Evolutionary conservation across 1,140 invertebrate genomes (phyloP).

Genomic region (Odontomachus brunneus): DNA sequence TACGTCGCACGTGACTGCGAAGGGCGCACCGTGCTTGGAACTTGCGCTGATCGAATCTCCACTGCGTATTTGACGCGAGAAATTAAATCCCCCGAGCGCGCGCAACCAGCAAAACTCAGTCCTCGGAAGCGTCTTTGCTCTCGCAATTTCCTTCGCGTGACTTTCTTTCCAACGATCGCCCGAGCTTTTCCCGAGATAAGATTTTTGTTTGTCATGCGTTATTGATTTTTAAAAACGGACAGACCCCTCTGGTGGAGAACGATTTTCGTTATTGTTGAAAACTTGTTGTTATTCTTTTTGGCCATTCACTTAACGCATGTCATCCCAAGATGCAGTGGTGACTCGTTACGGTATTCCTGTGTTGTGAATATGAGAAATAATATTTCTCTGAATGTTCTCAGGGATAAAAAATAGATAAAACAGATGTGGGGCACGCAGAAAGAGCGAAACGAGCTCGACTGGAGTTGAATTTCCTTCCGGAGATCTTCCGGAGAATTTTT

Average conservation of each 20-base stretch:
- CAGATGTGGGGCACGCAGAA: neutral
- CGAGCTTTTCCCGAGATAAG: constrained; percentile 8
- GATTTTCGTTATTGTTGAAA: constrained; percentile 26
- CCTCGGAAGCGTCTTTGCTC: neutral
- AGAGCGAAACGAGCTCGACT: neutral
- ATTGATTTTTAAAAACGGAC: neutral
- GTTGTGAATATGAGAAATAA: neutral
- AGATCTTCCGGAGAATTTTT: neutral
- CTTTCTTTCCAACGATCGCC: neutral
- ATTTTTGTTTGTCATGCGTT: constrained; percentile 16
- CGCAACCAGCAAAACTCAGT: neutral
- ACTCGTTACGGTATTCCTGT: neutral
- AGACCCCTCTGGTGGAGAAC: neutral
- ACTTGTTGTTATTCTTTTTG: neutral
- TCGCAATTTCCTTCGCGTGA: neutral
- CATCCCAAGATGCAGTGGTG: neutral
- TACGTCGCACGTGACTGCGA: constrained; percentile 33
- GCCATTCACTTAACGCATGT: neutral
- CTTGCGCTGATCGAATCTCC: constrained; percentile 23
- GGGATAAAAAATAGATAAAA: neutral
- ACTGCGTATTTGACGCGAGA: constrained; percentile 37
- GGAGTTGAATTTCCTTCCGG: neutral
- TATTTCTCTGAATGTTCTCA: too few species aligned
- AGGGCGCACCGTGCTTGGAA: constrained; percentile 11
- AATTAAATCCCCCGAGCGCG: constrained; percentile 17